phyloP scores from a whole-genome alignment of 2,113 vertebrate genomes.

The Phalacrocorax carbo region DNA sequence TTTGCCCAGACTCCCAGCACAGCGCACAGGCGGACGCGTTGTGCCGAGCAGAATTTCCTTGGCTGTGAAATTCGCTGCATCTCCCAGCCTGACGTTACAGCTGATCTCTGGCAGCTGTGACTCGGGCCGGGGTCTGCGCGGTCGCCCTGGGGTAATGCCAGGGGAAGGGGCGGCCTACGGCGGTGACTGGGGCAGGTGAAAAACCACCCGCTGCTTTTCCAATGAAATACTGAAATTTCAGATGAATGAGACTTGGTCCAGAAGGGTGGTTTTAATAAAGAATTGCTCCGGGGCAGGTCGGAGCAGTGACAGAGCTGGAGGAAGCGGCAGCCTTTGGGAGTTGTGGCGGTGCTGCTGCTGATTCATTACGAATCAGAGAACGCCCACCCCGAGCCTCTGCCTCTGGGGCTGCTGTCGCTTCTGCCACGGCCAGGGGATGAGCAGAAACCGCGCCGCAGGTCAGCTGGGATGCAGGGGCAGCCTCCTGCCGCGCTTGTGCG shows the following conservation, averaged over 20 bases:
- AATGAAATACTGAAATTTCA: rapidly evolving
- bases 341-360: neutral
- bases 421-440: rapidly evolving
- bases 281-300: neutral
- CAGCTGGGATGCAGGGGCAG: neutral
- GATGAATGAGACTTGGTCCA: neutral
- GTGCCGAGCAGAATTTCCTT: neutral
- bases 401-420: rapidly evolving
- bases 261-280: neutral
- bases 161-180: neutral
- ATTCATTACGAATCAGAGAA: neutral
- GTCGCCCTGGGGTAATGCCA: neutral
- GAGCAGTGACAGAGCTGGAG: neutral
- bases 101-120: neutral
- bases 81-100: neutral
- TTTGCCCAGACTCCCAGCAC: neutral
- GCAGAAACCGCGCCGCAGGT: neutral
- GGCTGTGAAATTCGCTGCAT: rapidly evolving
- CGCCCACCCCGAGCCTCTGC: neutral
- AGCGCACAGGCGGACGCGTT: rapidly evolving
- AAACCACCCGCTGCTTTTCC: rapidly evolving
- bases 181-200: neutral
- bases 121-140: neutral
- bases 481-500: rapidly evolving
- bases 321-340: neutral